Conservation (phyloP, 2,888 invertebrate species). For the Caenorhabditis angaria region DNA sequence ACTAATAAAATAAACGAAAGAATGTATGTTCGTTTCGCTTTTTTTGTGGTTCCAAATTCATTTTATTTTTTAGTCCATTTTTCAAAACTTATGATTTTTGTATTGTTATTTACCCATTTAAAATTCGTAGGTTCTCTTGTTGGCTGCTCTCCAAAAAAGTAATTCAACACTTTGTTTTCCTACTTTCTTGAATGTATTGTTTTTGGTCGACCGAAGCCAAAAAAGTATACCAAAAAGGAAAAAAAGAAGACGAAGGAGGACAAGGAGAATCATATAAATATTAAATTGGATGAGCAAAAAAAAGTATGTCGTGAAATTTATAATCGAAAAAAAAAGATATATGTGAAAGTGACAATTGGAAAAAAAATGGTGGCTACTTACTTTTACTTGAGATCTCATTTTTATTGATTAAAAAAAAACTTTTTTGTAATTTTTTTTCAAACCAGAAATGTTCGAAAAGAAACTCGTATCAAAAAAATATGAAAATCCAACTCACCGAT, state of each 20-base stretch:
- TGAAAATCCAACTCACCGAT: neutral
- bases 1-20: conserved; percentile 1
- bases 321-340: neutral
- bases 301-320: neutral
- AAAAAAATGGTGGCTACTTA: no score
- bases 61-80: no score
- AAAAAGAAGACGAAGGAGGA: neutral
- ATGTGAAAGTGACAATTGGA: no score
- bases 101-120: neutral
- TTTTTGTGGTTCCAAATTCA: no score
- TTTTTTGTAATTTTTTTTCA: no score
- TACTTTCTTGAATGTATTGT: neutral
- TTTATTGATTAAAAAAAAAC: no score
- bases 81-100: neutral
- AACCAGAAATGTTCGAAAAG: no score
- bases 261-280: neutral
- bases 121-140: neutral
- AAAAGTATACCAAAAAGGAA: neutral
- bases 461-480: no score
- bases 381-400: no score
- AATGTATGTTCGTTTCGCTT: neutral
- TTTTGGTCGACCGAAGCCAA: neutral
- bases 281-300: neutral
- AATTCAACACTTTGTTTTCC: neutral
- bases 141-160: neutral